phyloP scores from a whole-genome alignment of 2,888 invertebrate species.

The Andrena bucephala region DNA sequence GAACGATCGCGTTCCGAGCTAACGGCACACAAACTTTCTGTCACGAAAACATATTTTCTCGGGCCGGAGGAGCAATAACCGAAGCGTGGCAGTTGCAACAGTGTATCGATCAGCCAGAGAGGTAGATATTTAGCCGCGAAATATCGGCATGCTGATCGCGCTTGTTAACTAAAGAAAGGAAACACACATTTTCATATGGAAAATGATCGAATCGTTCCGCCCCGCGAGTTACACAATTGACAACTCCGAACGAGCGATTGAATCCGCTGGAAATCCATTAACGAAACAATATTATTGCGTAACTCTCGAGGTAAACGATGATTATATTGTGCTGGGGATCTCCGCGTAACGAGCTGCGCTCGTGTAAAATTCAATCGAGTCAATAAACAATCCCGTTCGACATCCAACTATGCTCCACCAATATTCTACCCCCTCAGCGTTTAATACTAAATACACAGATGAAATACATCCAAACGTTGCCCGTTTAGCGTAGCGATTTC shows the following conservation, averaged over 20 bases:
- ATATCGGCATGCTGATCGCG: too few relatives aligned
- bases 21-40: too few relatives aligned
- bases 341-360: conserved; percentile 13
- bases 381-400: conserved; percentile 24
- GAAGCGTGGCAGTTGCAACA: too few relatives aligned
- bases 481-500: not conserved
- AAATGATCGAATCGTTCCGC: not conserved
- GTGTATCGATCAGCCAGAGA: too few relatives aligned
- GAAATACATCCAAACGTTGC: too few relatives aligned
- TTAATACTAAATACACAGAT: not conserved
- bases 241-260: not conserved
- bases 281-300: conserved; percentile 9
- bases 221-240: not conserved
- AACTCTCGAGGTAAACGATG: conserved; percentile 12
- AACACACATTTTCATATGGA: not conserved
- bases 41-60: too few relatives aligned
- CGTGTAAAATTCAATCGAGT: conserved; percentile 17
- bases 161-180: too few relatives aligned
- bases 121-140: too few relatives aligned
- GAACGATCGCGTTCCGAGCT: conserved; percentile 27
- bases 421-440: not conserved
- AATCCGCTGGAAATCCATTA: conserved; percentile 24
- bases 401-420: not conserved
- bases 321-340: conserved; percentile 14
- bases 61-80: too few relatives aligned